Percentiles rank a stretch among this genome's conserved stretches.
Evolutionary conservation across 2,113 vertebrate genomes (phyloP).

Genomic region (Gambusia affinis): DNA sequence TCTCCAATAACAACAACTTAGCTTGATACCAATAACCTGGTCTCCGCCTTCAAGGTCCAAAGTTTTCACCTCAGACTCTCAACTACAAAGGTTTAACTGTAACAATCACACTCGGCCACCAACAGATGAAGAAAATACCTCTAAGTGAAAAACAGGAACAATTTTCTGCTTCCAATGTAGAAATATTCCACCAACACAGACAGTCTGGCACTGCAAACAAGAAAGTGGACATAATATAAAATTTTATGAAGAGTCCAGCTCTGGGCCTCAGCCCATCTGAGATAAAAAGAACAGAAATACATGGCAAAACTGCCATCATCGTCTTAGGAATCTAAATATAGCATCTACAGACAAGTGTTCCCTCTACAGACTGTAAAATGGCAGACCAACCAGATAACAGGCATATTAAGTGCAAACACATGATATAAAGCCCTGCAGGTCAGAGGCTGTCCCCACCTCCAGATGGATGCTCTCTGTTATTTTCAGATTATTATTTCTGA

Average conservation of each 20-base stretch:
- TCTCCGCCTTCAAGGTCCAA: too few relatives aligned
- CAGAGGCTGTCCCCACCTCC: conserved; percentile 12
- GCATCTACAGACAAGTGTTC: conserved; percentile 48
- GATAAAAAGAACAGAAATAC: conserved; percentile 13
- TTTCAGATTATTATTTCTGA: conserved; percentile 44
- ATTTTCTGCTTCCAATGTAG: too few relatives aligned
- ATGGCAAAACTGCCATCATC: conserved; percentile 46
- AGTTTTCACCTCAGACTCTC: too few relatives aligned
- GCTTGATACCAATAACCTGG: too few relatives aligned
- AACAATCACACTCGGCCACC: too few relatives aligned
- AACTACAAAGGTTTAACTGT: too few relatives aligned
- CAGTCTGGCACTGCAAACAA: conserved; percentile 13
- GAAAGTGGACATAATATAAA: conserved; percentile 4
- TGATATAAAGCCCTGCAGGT: conserved; percentile 37
- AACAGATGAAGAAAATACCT: too few relatives aligned
- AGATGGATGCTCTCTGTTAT: conserved; percentile 16
- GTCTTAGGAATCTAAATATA: conserved; percentile 63
- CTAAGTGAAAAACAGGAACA: too few relatives aligned
- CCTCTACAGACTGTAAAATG: conserved; percentile 39
- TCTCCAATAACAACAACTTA: too few relatives aligned
- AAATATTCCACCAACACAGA: background rate
- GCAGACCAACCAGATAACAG: conserved; percentile 38
- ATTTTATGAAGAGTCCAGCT: conserved; percentile 27
- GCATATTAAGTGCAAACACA: conserved; percentile 60
- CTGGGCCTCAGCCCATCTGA: conserved; percentile 18